phyloP scores from a whole-genome alignment of 2,888 invertebrate species.

The Dynastes maya region DNA sequence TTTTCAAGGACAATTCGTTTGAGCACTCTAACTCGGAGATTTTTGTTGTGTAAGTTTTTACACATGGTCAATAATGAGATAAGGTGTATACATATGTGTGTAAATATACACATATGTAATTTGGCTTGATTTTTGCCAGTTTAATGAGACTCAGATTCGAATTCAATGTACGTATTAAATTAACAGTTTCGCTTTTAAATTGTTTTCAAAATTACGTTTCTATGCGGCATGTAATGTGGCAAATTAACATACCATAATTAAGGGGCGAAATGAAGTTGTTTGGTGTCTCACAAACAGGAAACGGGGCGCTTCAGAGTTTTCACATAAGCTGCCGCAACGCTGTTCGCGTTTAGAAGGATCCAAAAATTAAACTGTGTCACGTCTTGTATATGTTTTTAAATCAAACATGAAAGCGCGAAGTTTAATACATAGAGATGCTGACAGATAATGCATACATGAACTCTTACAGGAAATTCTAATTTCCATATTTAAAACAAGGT shows the following conservation, averaged over 20 bases:
- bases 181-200: neutral
- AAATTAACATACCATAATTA: slow-evolving; percentile 43
- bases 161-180: neutral
- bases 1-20: neutral
- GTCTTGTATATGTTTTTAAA: slow-evolving; percentile 7
- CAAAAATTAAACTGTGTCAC: neutral
- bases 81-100: neutral
- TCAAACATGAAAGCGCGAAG: slow-evolving; percentile 8
- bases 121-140: too few relatives aligned
- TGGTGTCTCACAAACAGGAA: neutral
- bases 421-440: neutral
- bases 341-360: neutral
- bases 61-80: neutral
- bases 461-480: neutral
- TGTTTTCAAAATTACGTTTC: neutral
- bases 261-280: slow-evolving; percentile 2
- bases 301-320: slow-evolving; percentile 3
- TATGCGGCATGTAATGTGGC: neutral
- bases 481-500: too few relatives aligned
- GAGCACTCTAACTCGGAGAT: neutral
- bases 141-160: neutral
- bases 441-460: neutral
- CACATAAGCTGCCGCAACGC: neutral
- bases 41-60: neutral
- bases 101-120: neutral